Evolutionary conservation across 2,888 invertebrate species (phyloP).

Genomic region (Sarcophaga variegata): DNA sequence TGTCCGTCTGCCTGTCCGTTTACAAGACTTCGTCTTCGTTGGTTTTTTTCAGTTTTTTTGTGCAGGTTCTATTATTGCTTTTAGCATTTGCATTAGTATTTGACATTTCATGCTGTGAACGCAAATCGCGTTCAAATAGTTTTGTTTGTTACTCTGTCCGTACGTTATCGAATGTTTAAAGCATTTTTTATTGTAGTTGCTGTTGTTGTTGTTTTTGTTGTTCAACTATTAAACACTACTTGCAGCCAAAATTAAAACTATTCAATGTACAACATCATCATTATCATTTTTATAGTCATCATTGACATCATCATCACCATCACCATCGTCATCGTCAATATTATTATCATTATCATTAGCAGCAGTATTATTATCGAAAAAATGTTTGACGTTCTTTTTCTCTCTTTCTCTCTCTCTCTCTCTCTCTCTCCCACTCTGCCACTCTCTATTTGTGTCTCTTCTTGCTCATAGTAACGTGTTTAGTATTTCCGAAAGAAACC

Average conservation of each 20-base stretch:
- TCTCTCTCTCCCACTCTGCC: not conserved
- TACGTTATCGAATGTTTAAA: slow-evolving; percentile 15
- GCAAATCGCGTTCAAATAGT: slow-evolving; percentile 74
- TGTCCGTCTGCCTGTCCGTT: slow-evolving; percentile 46
- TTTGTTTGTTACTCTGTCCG: slow-evolving; percentile 38
- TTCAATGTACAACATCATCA: slow-evolving; percentile 52
- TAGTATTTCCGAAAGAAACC: slow-evolving; percentile 31
- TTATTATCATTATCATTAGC: slow-evolving; percentile 28
- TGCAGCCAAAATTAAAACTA: slow-evolving; percentile 64
- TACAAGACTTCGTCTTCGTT: slow-evolving; percentile 20
- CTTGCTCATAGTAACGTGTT: not conserved
- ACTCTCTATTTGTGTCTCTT: not conserved
- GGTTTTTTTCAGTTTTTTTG: slow-evolving; percentile 49
- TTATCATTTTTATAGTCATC: slow-evolving; percentile 61
- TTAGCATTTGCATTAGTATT: slow-evolving; percentile 72
- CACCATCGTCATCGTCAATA: slow-evolving; percentile 39
- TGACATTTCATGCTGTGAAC: slow-evolving; percentile 77
- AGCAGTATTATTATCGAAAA: slow-evolving; percentile 44
- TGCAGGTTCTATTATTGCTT: slow-evolving; percentile 56
- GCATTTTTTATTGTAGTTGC: slow-evolving; percentile 14
- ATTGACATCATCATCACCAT: slow-evolving; percentile 17
- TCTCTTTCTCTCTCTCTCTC: too few relatives aligned
- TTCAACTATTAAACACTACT: slow-evolving; percentile 65
- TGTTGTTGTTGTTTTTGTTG: slow-evolving; percentile 11
- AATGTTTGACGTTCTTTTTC: slow-evolving; percentile 7